A percentile compares a stretch with the other conserved stretches of the same genome.
These are phyloP conservation scores for Pseudomugil gertrudae DNA, from an alignment of 2,797 vertebrate genomes.

Conservation along the genomic window DNA sequence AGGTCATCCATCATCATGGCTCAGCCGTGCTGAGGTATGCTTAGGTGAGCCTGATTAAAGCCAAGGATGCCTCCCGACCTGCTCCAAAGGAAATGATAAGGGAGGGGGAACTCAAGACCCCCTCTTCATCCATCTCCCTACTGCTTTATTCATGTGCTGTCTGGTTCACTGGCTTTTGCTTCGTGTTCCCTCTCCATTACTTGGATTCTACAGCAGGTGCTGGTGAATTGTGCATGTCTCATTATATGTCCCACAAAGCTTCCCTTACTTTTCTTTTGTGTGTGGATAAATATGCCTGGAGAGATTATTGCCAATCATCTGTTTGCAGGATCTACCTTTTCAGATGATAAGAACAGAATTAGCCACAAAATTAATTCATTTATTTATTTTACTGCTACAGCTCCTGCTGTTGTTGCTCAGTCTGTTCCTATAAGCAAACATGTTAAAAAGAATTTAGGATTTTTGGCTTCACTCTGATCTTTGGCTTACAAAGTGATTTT, in stretches of 20 bases:
- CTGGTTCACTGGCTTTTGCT: conserved; percentile 66
- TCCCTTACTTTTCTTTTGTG: conserved; percentile 40
- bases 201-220: conserved; percentile 63
- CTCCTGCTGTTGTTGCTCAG: not conserved
- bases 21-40: conserved; percentile 47
- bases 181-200: conserved; percentile 66
- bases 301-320: conserved; percentile 33
- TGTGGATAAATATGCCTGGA: conserved; percentile 36
- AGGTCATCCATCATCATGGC: conserved; percentile 68
- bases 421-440: not conserved
- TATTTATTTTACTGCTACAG: not conserved
- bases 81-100: conserved; percentile 44
- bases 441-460: not conserved
- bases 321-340: conserved; percentile 21
- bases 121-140: conserved; percentile 70
- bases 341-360: conserved; percentile 23
- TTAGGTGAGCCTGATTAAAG: conserved; percentile 62
- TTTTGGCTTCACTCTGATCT: not conserved
- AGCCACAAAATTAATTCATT: not conserved
- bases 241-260: conserved; percentile 53
- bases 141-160: conserved; percentile 75
- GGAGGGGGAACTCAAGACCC: conserved; percentile 35
- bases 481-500: not conserved
- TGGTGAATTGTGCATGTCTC: conserved; percentile 57
- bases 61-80: conserved; percentile 54